Evolutionary conservation across 2,888 invertebrate genomes (phyloP), one percentile per base, ranked within the genome.

Genomic region (Melolontha melolontha): DNA sequence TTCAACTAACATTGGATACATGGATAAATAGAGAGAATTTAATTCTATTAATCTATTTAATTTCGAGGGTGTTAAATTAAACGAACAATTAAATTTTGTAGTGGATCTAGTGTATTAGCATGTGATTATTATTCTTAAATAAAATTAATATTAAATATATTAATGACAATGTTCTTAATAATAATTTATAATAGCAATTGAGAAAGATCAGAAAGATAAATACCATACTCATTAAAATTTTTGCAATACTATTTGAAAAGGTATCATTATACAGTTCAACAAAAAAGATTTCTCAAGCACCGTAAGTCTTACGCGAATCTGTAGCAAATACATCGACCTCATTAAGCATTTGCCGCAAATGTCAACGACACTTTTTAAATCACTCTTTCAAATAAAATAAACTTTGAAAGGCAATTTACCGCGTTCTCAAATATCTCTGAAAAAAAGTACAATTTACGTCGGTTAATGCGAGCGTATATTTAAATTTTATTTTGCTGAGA

Each of bases 331-430:
- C 51, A 29, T 12, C 27, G 51, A 51, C 27, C 51, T 51, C 51
- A 12, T 51, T 51, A 51, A 27, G 27, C 29, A 12, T 51, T 51
- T 27, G 11, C 6, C 12, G 22, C n/a, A 51, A 51, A 51, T 51
- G 51, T 51, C 51, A 51, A 51, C 51, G 51, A 29, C 29, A 29
- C 27, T 51, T 51, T 27, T 51, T 51, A 22, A 51, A 51, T 51
- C 27, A 27, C n/a, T 22, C 29, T 8, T 50, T 50, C n/a, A 50
- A 50, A 22, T n/a, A 50, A 51, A 51, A 51, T 51, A 51, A 51
- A 12, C 29, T 5, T 4, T 12, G 12, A 29, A 27, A 12, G 27
- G 22, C 12, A 12, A 8, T 5, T 10, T 6, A n/a, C 27, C 27
- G 5, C 27, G 51, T 12, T 29, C 29, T 50, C n/a, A n/a, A 51